phyloP scores from a whole-genome alignment of 2,888 invertebrate genomes.

The Reticulitermes lucifugus region DNA sequence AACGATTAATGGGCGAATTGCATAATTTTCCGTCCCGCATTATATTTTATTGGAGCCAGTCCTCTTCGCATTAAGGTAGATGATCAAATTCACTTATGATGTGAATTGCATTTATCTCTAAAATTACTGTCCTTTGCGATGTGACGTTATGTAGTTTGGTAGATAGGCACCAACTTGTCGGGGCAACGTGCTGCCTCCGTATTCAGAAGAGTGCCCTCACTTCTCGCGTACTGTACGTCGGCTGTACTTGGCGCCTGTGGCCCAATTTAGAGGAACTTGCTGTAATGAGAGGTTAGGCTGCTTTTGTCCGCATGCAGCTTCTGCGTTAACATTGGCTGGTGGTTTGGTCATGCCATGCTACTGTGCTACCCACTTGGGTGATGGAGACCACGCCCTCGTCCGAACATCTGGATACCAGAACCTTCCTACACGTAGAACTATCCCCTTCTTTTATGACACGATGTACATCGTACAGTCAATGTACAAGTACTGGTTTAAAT shows the following conservation, averaged over 20 bases:
- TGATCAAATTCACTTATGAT: too few relatives aligned
- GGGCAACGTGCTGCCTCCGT: too few relatives aligned
- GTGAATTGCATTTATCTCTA: too few relatives aligned
- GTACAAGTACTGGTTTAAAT: not conserved
- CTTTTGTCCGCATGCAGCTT: not conserved
- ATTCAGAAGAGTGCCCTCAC: too few relatives aligned
- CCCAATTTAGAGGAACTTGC: not conserved
- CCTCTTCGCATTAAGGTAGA: too few relatives aligned
- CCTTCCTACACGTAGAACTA: not conserved
- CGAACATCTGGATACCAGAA: not conserved
- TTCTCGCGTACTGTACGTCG: too few relatives aligned
- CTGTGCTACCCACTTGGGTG: slow-evolving; percentile 38
- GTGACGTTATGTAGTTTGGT: too few relatives aligned
- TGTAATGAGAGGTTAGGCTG: slow-evolving; percentile 11
- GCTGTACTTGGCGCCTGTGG: not conserved
- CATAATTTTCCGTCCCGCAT: too few relatives aligned
- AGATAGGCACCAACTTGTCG: too few relatives aligned
- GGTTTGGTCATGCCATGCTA: slow-evolving; percentile 1
- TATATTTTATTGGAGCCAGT: too few relatives aligned
- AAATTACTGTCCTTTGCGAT: too few relatives aligned
- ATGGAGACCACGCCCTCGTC: slow-evolving; percentile 27
- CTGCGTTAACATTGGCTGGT: not conserved
- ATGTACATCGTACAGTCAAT: not conserved
- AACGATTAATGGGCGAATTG: too few relatives aligned
- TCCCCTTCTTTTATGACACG: not conserved